Evolutionary conservation across 2,113 vertebrate species (phyloP).

Genomic region (Ciconia stormi): DNA sequence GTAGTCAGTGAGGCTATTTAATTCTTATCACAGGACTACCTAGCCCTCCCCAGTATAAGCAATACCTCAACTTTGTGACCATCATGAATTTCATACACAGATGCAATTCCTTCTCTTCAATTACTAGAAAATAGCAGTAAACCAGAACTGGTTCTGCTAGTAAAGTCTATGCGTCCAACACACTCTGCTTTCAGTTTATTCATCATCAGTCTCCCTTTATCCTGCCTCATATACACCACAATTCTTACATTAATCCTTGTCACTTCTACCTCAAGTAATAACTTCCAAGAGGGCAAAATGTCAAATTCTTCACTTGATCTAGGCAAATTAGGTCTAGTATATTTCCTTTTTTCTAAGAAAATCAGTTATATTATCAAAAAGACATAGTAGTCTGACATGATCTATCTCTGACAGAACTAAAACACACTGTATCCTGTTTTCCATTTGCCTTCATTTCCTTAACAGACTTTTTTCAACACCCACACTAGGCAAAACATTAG

Average conservation of each 20-base stretch:
- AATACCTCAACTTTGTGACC: not conserved
- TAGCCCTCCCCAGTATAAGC: not conserved
- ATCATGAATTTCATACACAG: not conserved
- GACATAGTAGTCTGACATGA: not conserved
- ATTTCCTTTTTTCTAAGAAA: not conserved
- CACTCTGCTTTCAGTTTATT: not conserved
- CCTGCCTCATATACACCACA: not conserved
- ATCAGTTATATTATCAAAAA: not conserved
- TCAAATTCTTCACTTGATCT: not conserved
- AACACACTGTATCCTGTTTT: not conserved
- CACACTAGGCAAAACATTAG: not conserved
- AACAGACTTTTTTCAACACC: not conserved
- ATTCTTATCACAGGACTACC: not conserved
- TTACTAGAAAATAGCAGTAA: not conserved
- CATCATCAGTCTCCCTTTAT: not conserved
- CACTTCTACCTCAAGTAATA: not conserved
- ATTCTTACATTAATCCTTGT: not conserved
- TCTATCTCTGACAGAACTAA: not conserved
- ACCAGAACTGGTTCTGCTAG: not conserved
- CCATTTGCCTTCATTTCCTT: not conserved
- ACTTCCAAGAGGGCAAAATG: not conserved
- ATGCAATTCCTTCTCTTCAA: not conserved
- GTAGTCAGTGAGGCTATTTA: not conserved
- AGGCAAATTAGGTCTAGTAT: not conserved
- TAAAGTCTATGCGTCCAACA: not conserved